Percentiles rank a stretch among this genome's conserved stretches.
These are phyloP conservation scores for Prolemur simus DNA, from an alignment of 2,113 vertebrate genomes.

Conservation along the genomic window DNA sequence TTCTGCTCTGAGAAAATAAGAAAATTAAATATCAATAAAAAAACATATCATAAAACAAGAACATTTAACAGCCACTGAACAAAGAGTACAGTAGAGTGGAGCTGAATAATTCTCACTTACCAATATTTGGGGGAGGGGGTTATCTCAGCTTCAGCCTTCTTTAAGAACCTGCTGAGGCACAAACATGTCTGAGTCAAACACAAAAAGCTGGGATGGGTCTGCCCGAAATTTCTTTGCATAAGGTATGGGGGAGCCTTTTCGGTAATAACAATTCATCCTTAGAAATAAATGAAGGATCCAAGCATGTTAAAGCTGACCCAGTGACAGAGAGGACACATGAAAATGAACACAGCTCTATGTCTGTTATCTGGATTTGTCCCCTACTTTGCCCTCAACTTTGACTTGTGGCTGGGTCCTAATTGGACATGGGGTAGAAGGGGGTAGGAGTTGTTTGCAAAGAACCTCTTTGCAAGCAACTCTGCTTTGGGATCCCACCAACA, in stretches of 20 bases:
- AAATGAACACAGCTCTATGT: background rate
- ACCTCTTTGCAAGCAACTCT: background rate
- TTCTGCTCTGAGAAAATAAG: conserved; percentile 20
- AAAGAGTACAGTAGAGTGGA: background rate
- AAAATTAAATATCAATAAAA: background rate
- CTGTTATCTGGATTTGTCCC: background rate
- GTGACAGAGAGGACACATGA: background rate
- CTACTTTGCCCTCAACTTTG: background rate
- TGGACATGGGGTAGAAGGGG: background rate
- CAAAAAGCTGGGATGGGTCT: background rate
- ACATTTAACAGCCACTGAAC: background rate
- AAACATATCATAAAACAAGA: background rate
- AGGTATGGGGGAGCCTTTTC: background rate
- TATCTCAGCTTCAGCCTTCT: background rate
- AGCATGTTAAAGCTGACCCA: background rate
- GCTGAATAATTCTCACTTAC: background rate
- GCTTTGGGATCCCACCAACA: background rate
- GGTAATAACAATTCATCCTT: background rate
- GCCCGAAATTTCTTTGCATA: background rate
- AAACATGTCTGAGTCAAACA: background rate
- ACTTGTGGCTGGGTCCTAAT: background rate
- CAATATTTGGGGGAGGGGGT: background rate
- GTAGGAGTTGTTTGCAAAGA: background rate
- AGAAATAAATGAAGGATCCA: background rate
- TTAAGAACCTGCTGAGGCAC: background rate